Percentiles rank a stretch among this genome's conserved stretches.
Evolutionary conservation across 2,797 vertebrate genomes (phyloP).

Genomic region (Artibeus jamaicensis): DNA sequence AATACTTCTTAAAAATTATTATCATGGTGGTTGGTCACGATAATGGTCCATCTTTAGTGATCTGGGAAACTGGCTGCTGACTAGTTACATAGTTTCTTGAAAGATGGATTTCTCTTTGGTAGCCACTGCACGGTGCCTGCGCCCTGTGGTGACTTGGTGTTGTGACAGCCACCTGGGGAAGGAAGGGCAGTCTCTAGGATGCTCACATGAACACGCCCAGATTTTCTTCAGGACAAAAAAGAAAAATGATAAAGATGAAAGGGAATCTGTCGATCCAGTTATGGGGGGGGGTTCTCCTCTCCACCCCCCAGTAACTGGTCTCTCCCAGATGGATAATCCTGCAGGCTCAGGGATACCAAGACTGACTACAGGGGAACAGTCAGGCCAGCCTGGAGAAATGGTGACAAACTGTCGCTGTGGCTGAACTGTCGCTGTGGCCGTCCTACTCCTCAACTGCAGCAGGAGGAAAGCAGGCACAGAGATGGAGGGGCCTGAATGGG

Average conservation of each 20-base stretch:
- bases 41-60: not conserved
- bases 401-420: not conserved
- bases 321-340: not conserved
- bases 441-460: not conserved
- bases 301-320: not conserved
- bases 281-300: no score
- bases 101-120: not conserved
- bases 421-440: accelerated
- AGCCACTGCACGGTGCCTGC: not conserved
- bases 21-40: not conserved
- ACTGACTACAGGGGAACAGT: not conserved
- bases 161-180: not conserved
- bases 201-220: not conserved
- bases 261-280: not conserved
- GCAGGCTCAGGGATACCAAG: not conserved
- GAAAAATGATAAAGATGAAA: not conserved
- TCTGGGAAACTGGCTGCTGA: not conserved
- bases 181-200: not conserved
- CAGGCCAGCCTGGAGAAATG: not conserved
- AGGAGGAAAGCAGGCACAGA: not conserved
- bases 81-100: not conserved
- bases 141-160: not conserved
- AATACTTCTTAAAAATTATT: not conserved
- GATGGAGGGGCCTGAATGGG: not conserved
- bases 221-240: not conserved